Conservation (phyloP, 2,888 invertebrate genomes). For the Microdon myrmicae region DNA sequence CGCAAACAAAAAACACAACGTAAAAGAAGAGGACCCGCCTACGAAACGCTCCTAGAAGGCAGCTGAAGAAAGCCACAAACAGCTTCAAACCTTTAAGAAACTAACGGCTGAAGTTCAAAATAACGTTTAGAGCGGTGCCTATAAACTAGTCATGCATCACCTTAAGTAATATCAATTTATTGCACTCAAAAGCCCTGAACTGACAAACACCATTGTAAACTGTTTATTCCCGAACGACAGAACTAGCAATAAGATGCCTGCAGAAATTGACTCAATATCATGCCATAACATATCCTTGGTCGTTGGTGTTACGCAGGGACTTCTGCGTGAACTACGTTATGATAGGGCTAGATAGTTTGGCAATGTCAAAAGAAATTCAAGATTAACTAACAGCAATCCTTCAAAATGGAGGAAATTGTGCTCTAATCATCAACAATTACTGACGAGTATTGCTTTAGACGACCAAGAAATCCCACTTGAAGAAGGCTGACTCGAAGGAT, state of each 20-base stretch:
- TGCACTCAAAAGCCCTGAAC: too few relatives aligned
- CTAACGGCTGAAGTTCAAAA: too few relatives aligned
- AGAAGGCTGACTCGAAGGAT: neutral
- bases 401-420: slow-evolving; percentile 3
- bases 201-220: too few relatives aligned
- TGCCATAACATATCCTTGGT: neutral
- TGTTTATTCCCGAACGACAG: too few relatives aligned
- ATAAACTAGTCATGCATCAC: too few relatives aligned
- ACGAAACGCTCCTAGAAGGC: too few relatives aligned
- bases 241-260: slow-evolving; percentile 10
- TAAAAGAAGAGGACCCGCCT: too few relatives aligned
- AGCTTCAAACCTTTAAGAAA: too few relatives aligned
- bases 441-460: neutral
- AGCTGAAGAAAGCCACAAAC: too few relatives aligned
- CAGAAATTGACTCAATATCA: slow-evolving; percentile 30
- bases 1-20: too few relatives aligned
- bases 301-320: slow-evolving; percentile 9
- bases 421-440: slow-evolving; percentile 1
- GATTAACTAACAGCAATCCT: neutral
- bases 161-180: too few relatives aligned
- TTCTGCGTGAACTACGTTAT: slow-evolving; percentile 47
- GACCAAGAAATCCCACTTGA: neutral
- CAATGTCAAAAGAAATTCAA: slow-evolving; percentile 7
- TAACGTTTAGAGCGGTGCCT: too few relatives aligned
- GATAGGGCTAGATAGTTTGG: slow-evolving; percentile 10